Conservation (phyloP, 2,888 invertebrate species). For the Entomobrya multifasciata region DNA sequence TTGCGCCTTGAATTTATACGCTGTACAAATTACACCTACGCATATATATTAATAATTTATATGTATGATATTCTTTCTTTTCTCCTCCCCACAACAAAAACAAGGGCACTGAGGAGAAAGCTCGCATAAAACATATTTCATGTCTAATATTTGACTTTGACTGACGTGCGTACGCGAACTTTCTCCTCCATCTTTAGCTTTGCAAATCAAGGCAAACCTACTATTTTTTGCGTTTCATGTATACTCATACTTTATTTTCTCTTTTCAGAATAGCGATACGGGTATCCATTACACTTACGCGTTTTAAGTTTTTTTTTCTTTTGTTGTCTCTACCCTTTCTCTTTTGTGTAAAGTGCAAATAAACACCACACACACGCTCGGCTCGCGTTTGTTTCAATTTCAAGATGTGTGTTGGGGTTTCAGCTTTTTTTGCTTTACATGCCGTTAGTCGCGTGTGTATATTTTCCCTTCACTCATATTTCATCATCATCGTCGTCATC, state of each 20-base stretch:
- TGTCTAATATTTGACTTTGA: constrained; percentile 51
- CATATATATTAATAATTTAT: neutral
- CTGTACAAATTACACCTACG: too few relatives aligned
- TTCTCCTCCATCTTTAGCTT: neutral
- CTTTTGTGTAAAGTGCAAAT: constrained; percentile 10
- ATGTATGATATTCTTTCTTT: neutral
- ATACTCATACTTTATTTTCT: too few relatives aligned
- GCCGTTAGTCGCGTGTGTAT: constrained; percentile 38
- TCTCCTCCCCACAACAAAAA: neutral
- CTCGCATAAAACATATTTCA: constrained; percentile 26
- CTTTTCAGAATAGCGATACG: too few relatives aligned
- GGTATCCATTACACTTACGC: constrained; percentile 1
- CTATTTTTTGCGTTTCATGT: too few relatives aligned
- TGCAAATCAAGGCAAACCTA: too few relatives aligned
- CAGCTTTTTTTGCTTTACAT: neutral
- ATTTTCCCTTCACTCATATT: constrained; percentile 18
- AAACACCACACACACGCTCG: neutral
- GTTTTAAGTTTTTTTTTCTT: neutral
- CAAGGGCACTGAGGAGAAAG: neutral
- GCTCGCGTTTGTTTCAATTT: constrained; percentile 12
- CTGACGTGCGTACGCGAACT: constrained; percentile 5
- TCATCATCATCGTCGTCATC: constrained; percentile 41
- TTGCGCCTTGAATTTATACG: constrained; percentile 23
- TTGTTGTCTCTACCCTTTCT: neutral
- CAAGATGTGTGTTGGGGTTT: neutral